Evolutionary conservation across 2,888 invertebrate species (phyloP).

Genomic region (Drosophila robusta): DNA sequence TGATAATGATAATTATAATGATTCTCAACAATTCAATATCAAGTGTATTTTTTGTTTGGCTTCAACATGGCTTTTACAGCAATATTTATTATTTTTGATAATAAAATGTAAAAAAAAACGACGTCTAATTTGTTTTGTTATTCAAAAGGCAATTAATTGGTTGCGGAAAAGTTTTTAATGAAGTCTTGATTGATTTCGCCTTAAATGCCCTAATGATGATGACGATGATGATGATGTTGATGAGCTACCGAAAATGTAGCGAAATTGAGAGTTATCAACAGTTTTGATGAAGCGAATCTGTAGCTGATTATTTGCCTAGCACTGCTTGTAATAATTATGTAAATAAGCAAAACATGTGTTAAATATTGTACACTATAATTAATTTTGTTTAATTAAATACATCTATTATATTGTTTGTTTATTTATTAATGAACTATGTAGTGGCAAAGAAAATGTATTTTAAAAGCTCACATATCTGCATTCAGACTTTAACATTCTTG

Average conservation of each 20-base stretch:
- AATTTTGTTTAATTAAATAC: neutral
- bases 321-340: neutral
- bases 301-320: neutral
- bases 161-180: conserved; percentile 31
- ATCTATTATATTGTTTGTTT: neutral
- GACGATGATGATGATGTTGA: neutral
- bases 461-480: no score
- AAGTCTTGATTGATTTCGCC: conserved; percentile 45
- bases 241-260: conserved; percentile 11
- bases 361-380: neutral
- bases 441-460: no score
- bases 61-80: conserved; percentile 6
- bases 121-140: conserved; percentile 29
- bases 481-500: neutral
- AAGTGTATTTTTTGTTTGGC: conserved; percentile 13
- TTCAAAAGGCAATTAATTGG: conserved; percentile 45
- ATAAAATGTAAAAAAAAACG: conserved; percentile 3
- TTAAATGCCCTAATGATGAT: conserved; percentile 35
- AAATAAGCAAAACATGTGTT: neutral
- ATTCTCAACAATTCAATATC: conserved; percentile 31
- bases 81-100: conserved; percentile 16
- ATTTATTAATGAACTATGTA: neutral
- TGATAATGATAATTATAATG: conserved; percentile 48
- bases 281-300: neutral
- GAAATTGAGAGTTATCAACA: conserved; percentile 17